Evolutionary conservation across 2,888 invertebrate species (phyloP).

Genomic region (Zelleria hepariella): DNA sequence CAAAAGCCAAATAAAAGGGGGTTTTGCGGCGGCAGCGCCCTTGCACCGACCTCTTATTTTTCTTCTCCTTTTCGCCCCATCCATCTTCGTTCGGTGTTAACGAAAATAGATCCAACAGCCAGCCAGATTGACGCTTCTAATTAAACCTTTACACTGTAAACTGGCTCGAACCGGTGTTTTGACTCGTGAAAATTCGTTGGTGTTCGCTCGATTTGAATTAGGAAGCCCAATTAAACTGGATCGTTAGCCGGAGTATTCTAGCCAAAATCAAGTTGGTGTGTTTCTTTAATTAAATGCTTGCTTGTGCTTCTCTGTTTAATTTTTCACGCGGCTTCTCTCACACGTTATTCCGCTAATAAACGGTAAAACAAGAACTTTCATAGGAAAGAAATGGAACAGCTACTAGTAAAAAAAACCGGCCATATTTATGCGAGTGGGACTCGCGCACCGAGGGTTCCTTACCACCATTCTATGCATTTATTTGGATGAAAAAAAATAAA

Average conservation of each 20-base stretch:
- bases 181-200: background rate
- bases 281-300: too few species aligned
- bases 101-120: background rate
- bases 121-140: slow-evolving; percentile 13
- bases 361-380: too few species aligned
- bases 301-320: too few species aligned
- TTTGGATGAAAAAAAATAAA: too few species aligned
- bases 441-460: too few species aligned
- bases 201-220: background rate
- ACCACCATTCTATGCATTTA: too few species aligned
- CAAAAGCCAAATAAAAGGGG: background rate
- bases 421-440: too few species aligned
- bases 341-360: too few species aligned
- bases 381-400: too few species aligned
- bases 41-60: background rate
- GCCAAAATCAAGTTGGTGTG: too few species aligned
- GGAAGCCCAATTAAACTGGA: background rate
- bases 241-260: background rate
- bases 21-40: background rate
- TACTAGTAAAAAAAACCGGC: too few species aligned
- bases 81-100: background rate
- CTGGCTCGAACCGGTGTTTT: slow-evolving; percentile 2
- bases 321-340: too few species aligned
- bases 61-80: background rate
- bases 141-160: slow-evolving; percentile 12